A percentile compares a stretch with the other conserved stretches of the same genome.
Evolutionary conservation across 2,888 invertebrate species (phyloP).

Genomic region (Congeria kusceri): DNA sequence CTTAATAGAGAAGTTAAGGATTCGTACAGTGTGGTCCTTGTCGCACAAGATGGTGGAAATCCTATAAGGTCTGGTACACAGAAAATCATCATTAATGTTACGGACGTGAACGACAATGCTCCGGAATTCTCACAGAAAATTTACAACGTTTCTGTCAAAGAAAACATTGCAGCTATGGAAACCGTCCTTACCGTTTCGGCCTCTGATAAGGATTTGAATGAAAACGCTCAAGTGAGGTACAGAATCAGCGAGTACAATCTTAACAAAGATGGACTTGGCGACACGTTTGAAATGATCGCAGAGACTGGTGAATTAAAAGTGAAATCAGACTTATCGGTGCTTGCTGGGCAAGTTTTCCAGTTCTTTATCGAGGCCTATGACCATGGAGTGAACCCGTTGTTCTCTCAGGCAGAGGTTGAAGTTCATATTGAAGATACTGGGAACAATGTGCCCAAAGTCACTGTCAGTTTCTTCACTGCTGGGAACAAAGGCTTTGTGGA

Average conservation of each 20-base stretch:
- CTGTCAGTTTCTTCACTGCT: slow-evolving; percentile 57
- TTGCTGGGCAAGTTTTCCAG: slow-evolving; percentile 68
- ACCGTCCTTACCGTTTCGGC: slow-evolving; percentile 88
- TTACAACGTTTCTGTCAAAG: slow-evolving; percentile 62
- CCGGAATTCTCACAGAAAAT: slow-evolving; percentile 56
- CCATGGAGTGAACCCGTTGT: slow-evolving; percentile 71
- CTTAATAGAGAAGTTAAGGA: slow-evolving; percentile 62
- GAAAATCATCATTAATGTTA: slow-evolving; percentile 58
- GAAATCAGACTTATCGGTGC: slow-evolving; percentile 68
- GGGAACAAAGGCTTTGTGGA: slow-evolving; percentile 58
- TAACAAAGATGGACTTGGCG: slow-evolving; percentile 52
- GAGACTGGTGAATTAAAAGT: slow-evolving; percentile 75
- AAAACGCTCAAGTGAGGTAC: slow-evolving; percentile 88
- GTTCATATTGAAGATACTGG: slow-evolving; percentile 92
- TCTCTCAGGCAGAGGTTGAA: slow-evolving; percentile 72
- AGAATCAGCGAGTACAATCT: slow-evolving; percentile 79
- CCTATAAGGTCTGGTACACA: slow-evolving; percentile 62
- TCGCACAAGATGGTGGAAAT: slow-evolving; percentile 68
- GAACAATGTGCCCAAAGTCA: slow-evolving; percentile 92
- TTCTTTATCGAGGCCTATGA: slow-evolving; percentile 78
- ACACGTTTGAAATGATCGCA: slow-evolving; percentile 71
- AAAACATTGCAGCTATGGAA: slow-evolving; percentile 64
- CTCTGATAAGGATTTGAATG: slow-evolving; percentile 93
- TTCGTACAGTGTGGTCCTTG: slow-evolving; percentile 57
- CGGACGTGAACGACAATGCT: slow-evolving; percentile 69